phyloP scores from a whole-genome alignment of 2,797 vertebrate species.

The Oreochromis grahami region DNA sequence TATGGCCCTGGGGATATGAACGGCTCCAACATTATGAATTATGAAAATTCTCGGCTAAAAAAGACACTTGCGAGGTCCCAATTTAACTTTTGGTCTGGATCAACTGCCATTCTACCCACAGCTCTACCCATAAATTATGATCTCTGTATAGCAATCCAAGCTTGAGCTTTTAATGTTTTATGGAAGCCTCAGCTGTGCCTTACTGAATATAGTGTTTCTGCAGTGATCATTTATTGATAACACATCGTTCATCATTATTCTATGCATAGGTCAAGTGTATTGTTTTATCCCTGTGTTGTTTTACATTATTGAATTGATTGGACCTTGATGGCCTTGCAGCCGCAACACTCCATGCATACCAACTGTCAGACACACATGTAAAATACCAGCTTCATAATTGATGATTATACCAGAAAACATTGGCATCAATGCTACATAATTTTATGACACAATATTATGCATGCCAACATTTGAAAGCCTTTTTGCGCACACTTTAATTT shows the following conservation, averaged over 20 bases:
- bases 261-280: constrained; percentile 17
- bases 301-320: constrained; percentile 33
- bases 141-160: constrained; percentile 13
- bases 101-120: not conserved
- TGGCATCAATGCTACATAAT: constrained; percentile 47
- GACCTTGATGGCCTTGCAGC: constrained; percentile 1
- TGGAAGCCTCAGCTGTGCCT: not conserved
- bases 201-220: constrained; percentile 2
- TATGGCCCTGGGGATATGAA: not conserved
- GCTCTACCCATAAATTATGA: constrained; percentile 32
- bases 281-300: constrained; percentile 26
- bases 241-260: constrained; percentile 23
- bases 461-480: constrained; percentile 32
- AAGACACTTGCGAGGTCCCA: not conserved
- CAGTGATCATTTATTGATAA: constrained; percentile 34
- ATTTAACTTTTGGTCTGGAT: constrained; percentile 19
- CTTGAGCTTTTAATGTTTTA: constrained; percentile 35
- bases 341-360: not conserved
- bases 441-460: constrained; percentile 40
- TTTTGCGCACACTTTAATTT: constrained; percentile 53
- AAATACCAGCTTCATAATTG: constrained; percentile 38
- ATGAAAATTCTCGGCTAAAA: not conserved
- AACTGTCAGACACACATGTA: constrained; percentile 11
- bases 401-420: constrained; percentile 47
- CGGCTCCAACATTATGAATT: constrained; percentile 13